Percentiles rank a stretch among this genome's conserved stretches.
Evolutionary conservation across 2,113 vertebrate species (phyloP).

Genomic region (Phasianus colchicus): DNA sequence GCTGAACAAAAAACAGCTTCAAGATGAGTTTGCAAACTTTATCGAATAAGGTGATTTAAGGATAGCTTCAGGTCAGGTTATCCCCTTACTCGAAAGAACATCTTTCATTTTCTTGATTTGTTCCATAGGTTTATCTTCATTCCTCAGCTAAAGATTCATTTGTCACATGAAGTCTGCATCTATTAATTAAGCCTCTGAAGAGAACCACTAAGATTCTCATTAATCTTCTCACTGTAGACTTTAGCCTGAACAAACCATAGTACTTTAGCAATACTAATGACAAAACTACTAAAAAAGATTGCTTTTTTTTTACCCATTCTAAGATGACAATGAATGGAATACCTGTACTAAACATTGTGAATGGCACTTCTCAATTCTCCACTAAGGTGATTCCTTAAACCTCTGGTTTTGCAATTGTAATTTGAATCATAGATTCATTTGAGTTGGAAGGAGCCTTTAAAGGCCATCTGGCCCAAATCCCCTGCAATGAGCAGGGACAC

Average conservation of each 20-base stretch:
- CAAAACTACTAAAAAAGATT: background rate
- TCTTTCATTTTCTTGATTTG: background rate
- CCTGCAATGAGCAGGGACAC: too few species aligned
- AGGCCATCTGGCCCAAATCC: too few species aligned
- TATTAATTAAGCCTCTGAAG: conserved; percentile 6
- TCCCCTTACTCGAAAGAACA: background rate
- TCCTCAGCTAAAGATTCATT: background rate
- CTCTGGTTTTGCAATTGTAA: background rate
- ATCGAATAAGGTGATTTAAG: background rate
- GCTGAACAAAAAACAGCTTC: background rate
- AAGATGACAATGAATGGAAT: background rate
- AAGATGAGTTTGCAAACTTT: background rate
- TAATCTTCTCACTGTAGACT: background rate
- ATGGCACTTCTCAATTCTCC: background rate
- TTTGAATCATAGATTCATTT: background rate
- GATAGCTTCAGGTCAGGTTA: background rate
- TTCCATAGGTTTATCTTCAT: background rate
- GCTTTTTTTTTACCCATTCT: background rate
- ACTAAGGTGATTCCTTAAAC: background rate
- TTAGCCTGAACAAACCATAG: background rate
- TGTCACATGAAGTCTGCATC: background rate
- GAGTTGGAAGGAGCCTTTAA: too few species aligned
- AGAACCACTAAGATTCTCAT: background rate
- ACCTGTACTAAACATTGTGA: background rate
- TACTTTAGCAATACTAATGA: background rate